Base-by-base conservation (phyloP, 2,888 invertebrate genomes). In the Rhagonycha lutea region DNA sequence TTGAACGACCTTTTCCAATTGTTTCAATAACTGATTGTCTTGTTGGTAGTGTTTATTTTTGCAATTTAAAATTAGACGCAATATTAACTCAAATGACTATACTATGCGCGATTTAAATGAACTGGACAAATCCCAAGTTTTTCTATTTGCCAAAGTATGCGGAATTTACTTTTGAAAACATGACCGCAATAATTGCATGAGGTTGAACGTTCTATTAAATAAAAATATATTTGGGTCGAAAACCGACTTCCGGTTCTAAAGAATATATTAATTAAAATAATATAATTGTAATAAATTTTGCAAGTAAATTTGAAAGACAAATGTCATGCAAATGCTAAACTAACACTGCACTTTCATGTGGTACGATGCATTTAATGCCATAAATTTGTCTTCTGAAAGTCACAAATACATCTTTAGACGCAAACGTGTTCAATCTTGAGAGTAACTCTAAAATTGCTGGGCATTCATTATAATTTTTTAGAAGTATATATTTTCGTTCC, bases 71-170 rank as follows among this genome's bases (percentile, higher is more conserved):
- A 47, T 47, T 47, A 47, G 47, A 47, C 47, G 47, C 47, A 47
- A 47, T 47, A 47, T 47, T 47, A 47, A 47, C n/a, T 47, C 47
- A n/a, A 47, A 47, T 8, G 7, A 7, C 7, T 47, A n/a, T n/a
- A n/a, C 47, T 8, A n/a, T 47, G 47, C 12, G n/a, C 47, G 47
- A 47, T 47, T 32, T 47, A 47, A 61, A 69, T 65, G 70, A 26
- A 32, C 67, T 74, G 74, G 74, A 74, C 60, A 70, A 65, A 14
- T 70, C 26, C 74, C 74, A 74, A 74, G 14, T 70, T 70, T 60
- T 47, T 47, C 12, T 61, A 29, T 63, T 67, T 70, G 74, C 74
- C 74, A 74, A 74, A 28, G 60, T 70, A 67, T 70, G 69, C 70
- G 65, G 69, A 61, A 61, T 73, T 73, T 65, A 70, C 65, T 70